phyloP scores from a whole-genome alignment of 1,140 invertebrate genomes.

The Wasmannia auropunctata region DNA sequence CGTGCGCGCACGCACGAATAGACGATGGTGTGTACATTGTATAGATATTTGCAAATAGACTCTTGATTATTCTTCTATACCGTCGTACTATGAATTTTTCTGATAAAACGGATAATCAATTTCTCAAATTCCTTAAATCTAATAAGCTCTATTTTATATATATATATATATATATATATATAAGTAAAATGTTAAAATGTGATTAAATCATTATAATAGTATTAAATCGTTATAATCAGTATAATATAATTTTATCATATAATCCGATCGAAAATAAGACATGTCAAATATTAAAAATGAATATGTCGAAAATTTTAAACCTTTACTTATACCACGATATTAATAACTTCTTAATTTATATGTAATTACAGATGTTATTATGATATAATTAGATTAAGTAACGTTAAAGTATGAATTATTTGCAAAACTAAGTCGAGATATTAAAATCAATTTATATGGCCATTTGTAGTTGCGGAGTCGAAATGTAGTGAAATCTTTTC shows the following conservation, averaged over 20 bases:
- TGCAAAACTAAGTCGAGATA: background rate
- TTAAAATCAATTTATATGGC: background rate
- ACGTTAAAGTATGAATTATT: background rate
- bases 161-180: no score
- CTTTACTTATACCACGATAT: background rate
- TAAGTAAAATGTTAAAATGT: background rate
- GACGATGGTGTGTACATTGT: background rate
- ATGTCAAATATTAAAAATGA: background rate
- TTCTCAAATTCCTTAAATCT: background rate
- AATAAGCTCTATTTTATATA: background rate
- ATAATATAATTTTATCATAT: background rate
- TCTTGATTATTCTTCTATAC: background rate
- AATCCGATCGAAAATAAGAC: background rate
- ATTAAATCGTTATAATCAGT: no score
- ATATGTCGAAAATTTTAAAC: background rate
- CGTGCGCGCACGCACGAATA: background rate
- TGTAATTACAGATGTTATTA: background rate
- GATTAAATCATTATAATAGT: constrained; percentile 4
- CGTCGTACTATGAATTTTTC: background rate
- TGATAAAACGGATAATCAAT: background rate
- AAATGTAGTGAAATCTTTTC: background rate
- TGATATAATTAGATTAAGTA: background rate
- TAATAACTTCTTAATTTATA: background rate
- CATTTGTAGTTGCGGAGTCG: background rate
- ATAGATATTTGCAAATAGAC: constrained; percentile 5